These are phyloP conservation scores for Myanophis thanlyinensis DNA, from an alignment of 2,113 vertebrate species.

Conservation along the genomic window DNA sequence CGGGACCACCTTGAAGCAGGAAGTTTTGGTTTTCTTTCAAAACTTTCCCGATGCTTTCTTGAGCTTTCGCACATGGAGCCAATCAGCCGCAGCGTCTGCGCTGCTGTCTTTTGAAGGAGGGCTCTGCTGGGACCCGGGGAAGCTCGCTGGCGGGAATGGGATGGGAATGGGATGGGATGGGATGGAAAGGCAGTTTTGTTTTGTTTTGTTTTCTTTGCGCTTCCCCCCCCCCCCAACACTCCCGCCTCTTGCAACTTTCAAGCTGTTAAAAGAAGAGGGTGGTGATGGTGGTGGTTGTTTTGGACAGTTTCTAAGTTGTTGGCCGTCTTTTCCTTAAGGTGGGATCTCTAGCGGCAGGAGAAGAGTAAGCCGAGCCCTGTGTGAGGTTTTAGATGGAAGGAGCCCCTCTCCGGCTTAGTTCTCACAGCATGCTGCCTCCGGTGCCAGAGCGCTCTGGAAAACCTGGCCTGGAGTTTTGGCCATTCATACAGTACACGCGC, in stretches of 20 bases:
- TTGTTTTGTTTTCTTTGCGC: neutral
- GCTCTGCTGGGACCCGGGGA: neutral
- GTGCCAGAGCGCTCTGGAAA: slow-evolving; percentile 30
- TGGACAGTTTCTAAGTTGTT: neutral
- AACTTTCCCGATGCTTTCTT: slow-evolving; percentile 32
- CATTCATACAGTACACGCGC: neutral
- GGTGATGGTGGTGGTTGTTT: neutral
- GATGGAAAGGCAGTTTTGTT: neutral
- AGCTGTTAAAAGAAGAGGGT: neutral
- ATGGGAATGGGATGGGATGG: neutral
- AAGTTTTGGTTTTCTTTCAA: slow-evolving; percentile 42
- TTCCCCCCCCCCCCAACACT: neutral
- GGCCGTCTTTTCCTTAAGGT: neutral
- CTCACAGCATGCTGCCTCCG: slow-evolving; percentile 50
- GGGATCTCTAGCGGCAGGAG: slow-evolving; percentile 13
- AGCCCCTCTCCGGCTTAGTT: slow-evolving; percentile 39
- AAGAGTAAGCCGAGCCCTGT: slow-evolving; percentile 39
- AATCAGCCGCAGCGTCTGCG: slow-evolving; percentile 15
- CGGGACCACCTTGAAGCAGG: slow-evolving; percentile 41
- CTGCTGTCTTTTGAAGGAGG: slow-evolving; percentile 1
- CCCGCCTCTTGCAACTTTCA: neutral
- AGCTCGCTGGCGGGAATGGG: slow-evolving; percentile 5
- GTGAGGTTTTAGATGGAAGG: slow-evolving; percentile 46
- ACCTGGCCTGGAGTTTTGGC: slow-evolving; percentile 35
- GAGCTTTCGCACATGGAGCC: slow-evolving; percentile 36